Evolutionary conservation across 2,113 vertebrate genomes (phyloP).

Genomic region (Pheucticus melanocephalus): DNA sequence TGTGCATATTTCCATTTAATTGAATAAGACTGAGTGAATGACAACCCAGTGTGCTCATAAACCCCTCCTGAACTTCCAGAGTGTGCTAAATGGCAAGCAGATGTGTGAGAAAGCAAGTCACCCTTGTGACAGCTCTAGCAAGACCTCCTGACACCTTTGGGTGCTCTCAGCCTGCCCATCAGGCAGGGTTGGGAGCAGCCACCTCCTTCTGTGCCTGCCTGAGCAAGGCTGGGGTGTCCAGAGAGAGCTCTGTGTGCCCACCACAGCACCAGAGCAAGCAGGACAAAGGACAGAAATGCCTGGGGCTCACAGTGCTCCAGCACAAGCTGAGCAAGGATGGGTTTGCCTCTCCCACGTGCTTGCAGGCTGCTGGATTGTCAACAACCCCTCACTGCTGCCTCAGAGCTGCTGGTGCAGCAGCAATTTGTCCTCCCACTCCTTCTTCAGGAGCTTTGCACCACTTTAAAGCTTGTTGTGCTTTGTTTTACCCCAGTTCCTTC

Average conservation of each 20-base stretch:
- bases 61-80: background rate
- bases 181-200: background rate
- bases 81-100: background rate
- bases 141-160: background rate
- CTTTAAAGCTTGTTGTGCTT: background rate
- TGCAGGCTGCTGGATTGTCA: background rate
- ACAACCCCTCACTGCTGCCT: background rate
- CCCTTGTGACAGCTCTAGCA: background rate
- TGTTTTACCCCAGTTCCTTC: background rate
- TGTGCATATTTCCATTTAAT: background rate
- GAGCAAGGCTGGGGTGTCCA: background rate
- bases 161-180: background rate
- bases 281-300: background rate
- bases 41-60: background rate
- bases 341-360: background rate
- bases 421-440: constrained; percentile 8
- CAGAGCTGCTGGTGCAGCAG: background rate
- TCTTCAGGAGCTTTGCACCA: background rate
- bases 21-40: background rate
- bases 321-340: background rate
- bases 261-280: background rate
- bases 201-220: rapidly evolving
- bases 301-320: background rate
- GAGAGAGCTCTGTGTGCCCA: rapidly evolving
- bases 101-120: background rate